Evolutionary conservation across 2,888 invertebrate genomes (phyloP).

Genomic region (Leptopterna dolabrata): DNA sequence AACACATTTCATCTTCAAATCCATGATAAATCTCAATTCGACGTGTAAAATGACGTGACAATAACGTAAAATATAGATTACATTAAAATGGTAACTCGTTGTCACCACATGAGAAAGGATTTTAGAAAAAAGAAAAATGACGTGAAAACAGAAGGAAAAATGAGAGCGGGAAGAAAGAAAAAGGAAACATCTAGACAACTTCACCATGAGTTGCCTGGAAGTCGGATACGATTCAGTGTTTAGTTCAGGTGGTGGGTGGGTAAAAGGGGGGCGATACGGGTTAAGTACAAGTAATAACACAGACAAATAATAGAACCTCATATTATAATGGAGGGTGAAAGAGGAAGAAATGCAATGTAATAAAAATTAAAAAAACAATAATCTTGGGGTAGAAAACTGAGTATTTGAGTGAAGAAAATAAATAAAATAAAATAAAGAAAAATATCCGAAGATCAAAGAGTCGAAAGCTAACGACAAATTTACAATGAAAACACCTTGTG

Average conservation of each 20-base stretch:
- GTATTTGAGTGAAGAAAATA: neutral
- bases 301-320: constrained; percentile 21
- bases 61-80: neutral
- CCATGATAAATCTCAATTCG: neutral
- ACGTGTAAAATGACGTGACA: neutral
- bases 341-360: neutral
- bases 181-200: neutral
- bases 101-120: constrained; percentile 50
- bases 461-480: constrained; percentile 44
- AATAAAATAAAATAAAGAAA: neutral
- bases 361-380: neutral
- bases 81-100: constrained; percentile 53
- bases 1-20: too few species aligned
- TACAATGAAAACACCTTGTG: constrained; percentile 55
- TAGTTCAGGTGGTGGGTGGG: too few species aligned
- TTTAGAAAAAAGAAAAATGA: neutral
- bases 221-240: too few species aligned
- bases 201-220: too few species aligned
- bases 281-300: constrained; percentile 36
- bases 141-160: too few species aligned
- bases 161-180: neutral
- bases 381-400: neutral
- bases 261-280: neutral
- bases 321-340: neutral
- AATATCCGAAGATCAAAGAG: neutral